Evolutionary conservation across 1,140 invertebrate genomes (phyloP).

Genomic region (Drosophila chauvacae): DNA sequence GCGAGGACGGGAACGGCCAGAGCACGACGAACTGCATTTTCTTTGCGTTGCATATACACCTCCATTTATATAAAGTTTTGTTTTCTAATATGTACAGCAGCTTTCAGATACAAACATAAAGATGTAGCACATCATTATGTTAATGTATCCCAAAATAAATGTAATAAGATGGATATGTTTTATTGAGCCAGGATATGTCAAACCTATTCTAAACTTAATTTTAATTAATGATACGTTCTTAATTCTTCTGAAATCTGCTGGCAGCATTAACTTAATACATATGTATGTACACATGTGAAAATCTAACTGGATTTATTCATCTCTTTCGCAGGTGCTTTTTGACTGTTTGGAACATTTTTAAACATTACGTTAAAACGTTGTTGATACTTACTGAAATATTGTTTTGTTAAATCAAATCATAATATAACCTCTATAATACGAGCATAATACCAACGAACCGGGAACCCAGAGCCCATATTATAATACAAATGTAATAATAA

Average conservation of each 20-base stretch:
- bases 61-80: neutral
- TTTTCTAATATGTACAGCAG: constrained; percentile 10
- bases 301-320: constrained; percentile 32
- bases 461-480: constrained; percentile 42
- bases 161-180: neutral
- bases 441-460: constrained; percentile 47
- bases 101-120: neutral
- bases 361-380: constrained; percentile 85
- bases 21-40: constrained; percentile 21
- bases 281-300: neutral
- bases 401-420: constrained; percentile 73
- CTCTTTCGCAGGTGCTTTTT: constrained; percentile 81
- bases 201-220: neutral
- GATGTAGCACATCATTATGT: neutral
- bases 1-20: neutral
- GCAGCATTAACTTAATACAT: neutral
- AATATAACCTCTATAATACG: constrained; percentile 58
- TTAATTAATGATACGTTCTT: neutral
- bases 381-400: constrained; percentile 84
- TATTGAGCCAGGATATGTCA: neutral
- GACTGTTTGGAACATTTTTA: constrained; percentile 85
- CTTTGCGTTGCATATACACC: neutral
- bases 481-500: constrained; percentile 69
- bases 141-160: neutral
- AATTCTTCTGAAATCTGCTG: constrained; percentile 2